A percentile compares a stretch with the other conserved stretches of the same genome.
These are phyloP conservation scores for Lypha dubia DNA, from an alignment of 2,888 invertebrate species.

Conservation along the genomic window DNA sequence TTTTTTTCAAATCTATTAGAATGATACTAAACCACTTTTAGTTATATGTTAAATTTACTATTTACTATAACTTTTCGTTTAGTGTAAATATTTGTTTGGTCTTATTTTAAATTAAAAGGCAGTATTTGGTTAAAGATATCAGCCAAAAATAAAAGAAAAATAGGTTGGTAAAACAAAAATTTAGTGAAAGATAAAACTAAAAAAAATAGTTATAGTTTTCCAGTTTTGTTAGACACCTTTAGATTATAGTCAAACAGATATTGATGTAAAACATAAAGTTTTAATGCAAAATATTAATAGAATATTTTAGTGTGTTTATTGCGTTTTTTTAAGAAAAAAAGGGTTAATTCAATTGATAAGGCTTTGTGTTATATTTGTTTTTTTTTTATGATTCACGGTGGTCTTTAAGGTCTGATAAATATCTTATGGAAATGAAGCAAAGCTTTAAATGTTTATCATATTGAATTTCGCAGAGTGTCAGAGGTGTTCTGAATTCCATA, in stretches of 20 bases:
- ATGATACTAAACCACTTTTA: slow-evolving; percentile 58
- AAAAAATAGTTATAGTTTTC: slow-evolving; percentile 41
- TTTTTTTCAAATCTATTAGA: slow-evolving; percentile 67
- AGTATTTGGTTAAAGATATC: slow-evolving; percentile 2
- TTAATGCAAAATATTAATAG: not conserved
- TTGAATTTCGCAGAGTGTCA: no score
- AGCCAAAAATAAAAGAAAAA: slow-evolving; percentile 10
- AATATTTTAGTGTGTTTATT: no score
- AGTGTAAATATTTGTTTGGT: slow-evolving; percentile 13
- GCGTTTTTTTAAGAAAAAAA: no score
- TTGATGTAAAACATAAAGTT: slow-evolving; percentile 10
- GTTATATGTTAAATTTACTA: slow-evolving; percentile 4
- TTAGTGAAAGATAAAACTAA: slow-evolving; percentile 46
- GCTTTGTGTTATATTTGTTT: no score
- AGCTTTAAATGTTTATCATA: no score
- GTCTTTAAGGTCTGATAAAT: no score
- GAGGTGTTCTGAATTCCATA: no score
- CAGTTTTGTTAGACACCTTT: slow-evolving; percentile 48
- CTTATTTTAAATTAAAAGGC: not conserved
- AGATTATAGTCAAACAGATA: slow-evolving; percentile 13
- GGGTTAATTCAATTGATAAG: no score
- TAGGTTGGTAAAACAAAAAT: slow-evolving; percentile 56
- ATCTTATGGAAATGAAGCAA: no score
- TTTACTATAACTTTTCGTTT: slow-evolving; percentile 1
- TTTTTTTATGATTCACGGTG: no score